phyloP scores from a whole-genome alignment of 2,797 vertebrate species.

The Parauchenoglanis ngamensis region DNA sequence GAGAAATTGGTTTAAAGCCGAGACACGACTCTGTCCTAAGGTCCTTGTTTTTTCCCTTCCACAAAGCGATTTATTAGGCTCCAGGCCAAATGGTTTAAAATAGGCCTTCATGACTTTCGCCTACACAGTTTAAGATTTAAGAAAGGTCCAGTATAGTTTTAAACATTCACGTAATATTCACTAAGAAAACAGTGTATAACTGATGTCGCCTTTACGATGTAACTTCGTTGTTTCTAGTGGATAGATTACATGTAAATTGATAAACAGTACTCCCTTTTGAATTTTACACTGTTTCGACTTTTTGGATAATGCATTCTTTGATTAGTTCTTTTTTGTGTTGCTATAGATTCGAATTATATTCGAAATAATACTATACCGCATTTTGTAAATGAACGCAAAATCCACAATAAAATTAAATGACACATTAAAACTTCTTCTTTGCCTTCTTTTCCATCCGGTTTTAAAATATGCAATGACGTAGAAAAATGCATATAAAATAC shows the following conservation, averaged over 20 bases:
- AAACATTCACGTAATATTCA: conserved; percentile 2
- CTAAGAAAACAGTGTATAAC: conserved; percentile 26
- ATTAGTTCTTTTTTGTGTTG: conserved; percentile 1
- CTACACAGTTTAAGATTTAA: not conserved
- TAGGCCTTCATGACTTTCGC: not conserved
- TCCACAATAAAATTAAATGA: not conserved
- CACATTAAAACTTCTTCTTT: not conserved
- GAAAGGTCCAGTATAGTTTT: conserved; percentile 15
- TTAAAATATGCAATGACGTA: not conserved
- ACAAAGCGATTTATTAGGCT: conserved; percentile 21
- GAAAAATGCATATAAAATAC: not conserved
- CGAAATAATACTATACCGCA: not conserved
- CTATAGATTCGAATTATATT: not conserved
- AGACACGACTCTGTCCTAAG: not conserved
- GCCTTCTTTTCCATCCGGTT: not conserved
- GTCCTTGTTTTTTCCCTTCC: not conserved
- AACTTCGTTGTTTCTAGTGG: not conserved
- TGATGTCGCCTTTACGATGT: conserved; percentile 4
- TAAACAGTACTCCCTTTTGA: not conserved
- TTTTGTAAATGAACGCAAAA: not conserved
- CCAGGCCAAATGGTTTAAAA: not conserved
- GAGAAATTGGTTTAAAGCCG: not conserved
- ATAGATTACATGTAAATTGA: not conserved
- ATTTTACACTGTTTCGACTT: not conserved
- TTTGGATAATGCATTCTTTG: not conserved